Percentiles rank a stretch among this genome's conserved stretches.
Evolutionary conservation across 2,113 vertebrate species (phyloP).

Genomic region (Forbesichthys agassizii): DNA sequence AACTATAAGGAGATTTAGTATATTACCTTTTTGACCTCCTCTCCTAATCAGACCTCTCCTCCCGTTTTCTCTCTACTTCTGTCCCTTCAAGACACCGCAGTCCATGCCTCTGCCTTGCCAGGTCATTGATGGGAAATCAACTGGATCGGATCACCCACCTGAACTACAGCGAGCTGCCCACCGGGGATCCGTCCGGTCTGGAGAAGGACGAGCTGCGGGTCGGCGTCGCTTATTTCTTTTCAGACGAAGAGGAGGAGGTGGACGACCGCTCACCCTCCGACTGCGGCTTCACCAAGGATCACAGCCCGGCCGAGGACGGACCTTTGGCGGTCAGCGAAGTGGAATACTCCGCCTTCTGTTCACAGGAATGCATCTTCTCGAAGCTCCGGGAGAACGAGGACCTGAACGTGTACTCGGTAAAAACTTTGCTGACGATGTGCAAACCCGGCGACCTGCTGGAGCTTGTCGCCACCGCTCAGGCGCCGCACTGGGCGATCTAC

Average conservation of each 20-base stretch:
- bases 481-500: conserved; percentile 96
- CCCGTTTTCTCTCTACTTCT: conserved; percentile 1
- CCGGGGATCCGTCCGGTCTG: conserved; percentile 97
- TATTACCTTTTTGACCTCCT: background rate
- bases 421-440: conserved; percentile 91
- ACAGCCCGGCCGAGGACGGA: conserved; percentile 78
- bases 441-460: conserved; percentile 96
- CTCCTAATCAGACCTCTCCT: background rate
- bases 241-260: conserved; percentile 99
- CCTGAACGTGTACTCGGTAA: conserved; percentile 87
- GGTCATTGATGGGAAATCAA: conserved; percentile 99
- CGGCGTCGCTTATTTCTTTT: conserved; percentile 99
- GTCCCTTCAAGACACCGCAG: conserved; percentile 77
- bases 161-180: conserved; percentile 99
- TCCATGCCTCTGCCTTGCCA: conserved; percentile 86
- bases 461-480: conserved; percentile 83
- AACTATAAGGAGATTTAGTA: background rate
- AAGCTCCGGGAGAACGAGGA: conserved; percentile 94
- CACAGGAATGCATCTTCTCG: conserved; percentile 99
- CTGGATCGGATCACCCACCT: conserved; percentile 99
- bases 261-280: conserved; percentile 94
- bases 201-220: conserved; percentile 99
- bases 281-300: conserved; percentile 86
- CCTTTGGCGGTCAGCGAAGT: conserved; percentile 88
- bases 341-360: conserved; percentile 95